A percentile compares a stretch with the other conserved stretches of the same genome.
Evolutionary conservation across 1,140 invertebrate species (phyloP).

Genomic region (Laodelphax striatellus): DNA sequence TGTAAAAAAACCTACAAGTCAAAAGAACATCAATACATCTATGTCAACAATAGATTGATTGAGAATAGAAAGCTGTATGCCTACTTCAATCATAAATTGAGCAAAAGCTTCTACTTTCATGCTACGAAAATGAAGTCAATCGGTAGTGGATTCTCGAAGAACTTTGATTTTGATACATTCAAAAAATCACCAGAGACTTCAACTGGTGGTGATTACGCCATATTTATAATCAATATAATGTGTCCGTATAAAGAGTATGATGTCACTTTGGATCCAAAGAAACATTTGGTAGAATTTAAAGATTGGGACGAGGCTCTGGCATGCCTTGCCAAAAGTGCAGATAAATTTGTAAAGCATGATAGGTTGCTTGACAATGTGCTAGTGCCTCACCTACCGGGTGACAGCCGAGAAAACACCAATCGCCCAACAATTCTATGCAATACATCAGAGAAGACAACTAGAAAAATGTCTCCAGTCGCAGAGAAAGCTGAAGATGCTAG

Average conservation of each 20-base stretch:
- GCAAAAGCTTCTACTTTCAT: constrained; percentile 21
- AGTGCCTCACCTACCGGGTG: too few relatives aligned
- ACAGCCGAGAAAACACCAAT: too few relatives aligned
- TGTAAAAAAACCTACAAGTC: constrained; percentile 32
- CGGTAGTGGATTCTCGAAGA: too few relatives aligned
- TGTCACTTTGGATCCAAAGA: constrained; percentile 37
- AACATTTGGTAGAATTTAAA: constrained; percentile 46
- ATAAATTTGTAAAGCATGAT: neutral
- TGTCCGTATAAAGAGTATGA: constrained; percentile 45
- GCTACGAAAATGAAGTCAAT: neutral
- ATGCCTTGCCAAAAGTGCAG: constrained; percentile 34
- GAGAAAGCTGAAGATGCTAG: too few relatives aligned
- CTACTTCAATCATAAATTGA: constrained; percentile 35
- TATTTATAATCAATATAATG: constrained; percentile 46
- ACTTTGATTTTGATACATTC: constrained; percentile 19
- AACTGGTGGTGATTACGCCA: constrained; percentile 32
- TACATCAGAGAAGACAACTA: too few relatives aligned
- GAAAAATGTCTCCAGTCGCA: too few relatives aligned
- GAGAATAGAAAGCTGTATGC: constrained; percentile 39
- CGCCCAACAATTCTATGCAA: too few relatives aligned
- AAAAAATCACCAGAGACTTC: neutral
- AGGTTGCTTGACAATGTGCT: too few relatives aligned
- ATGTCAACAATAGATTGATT: constrained; percentile 46
- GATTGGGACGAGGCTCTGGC: constrained; percentile 40
- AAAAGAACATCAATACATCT: constrained; percentile 45